Evolutionary conservation across 1,140 invertebrate genomes (phyloP), one percentile per base, ranked within the genome.

Genomic region (Wiebesia pumilae): DNA sequence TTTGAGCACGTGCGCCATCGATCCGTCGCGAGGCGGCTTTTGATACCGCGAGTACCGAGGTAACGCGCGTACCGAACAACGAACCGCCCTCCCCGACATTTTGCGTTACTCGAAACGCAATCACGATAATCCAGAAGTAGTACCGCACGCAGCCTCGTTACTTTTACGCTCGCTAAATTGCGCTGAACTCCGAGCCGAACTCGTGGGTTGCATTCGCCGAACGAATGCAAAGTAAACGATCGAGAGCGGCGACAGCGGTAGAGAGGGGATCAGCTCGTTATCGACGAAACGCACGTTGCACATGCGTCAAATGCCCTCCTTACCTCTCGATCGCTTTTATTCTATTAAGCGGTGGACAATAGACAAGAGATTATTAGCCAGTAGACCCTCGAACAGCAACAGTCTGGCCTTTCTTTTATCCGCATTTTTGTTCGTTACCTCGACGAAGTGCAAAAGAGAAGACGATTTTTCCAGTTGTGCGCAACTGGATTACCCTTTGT

Each of bases 1-100:
- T 88, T 89, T 62, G 62, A 62, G 78, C 85, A 88, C 89, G 87
- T 84, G 88, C 40, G 67, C n/a, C 24, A 87, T 27, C 85, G 65
- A 87, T 88, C 71, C 21, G 86, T 85, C 85, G 69, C 67, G 67
- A 38, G 9, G 21, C 79, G 16, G 24, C 43, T 30, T 38, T 47
- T 19, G 54, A 47, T 77, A 33, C 21, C 21, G 19, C 58, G 58
- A 38, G 33, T 77, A 33, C 21, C 21, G 19, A 75, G 58, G 79
- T 21, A 51, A 30, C 4, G 27, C 24, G 35, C 47, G 47, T 47
- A 9, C 24, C 10, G 47, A 27, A 24, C 69, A 24, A 71, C 35
- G 10, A n/a, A 6, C 43, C n/a, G 40, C 12, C 75, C 6, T 67
- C 65, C 3, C 24, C 3, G 2, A 16, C 51, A 54, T 12, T 19